A percentile compares a stretch with the other conserved stretches of the same genome.
Evolutionary conservation across 1,140 invertebrate species (phyloP).

Genomic region (Lasioglossum albipes): DNA sequence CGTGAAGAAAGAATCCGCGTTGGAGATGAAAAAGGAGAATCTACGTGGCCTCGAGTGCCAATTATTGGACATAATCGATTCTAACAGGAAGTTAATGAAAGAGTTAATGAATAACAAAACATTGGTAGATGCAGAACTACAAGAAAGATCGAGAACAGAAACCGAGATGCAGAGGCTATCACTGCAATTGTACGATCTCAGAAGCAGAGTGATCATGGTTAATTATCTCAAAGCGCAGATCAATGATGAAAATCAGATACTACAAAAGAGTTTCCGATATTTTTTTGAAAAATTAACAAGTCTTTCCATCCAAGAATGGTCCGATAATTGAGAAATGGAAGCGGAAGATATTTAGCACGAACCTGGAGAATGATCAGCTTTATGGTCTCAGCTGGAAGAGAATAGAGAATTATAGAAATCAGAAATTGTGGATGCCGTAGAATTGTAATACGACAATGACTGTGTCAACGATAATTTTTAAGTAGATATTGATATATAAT

Average conservation of each 20-base stretch:
- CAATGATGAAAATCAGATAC: slow-evolving; percentile 22
- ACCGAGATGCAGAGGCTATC: slow-evolving; percentile 32
- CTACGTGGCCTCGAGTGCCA: not conserved
- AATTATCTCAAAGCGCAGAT: slow-evolving; percentile 14
- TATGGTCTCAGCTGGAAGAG: not conserved
- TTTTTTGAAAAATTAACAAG: slow-evolving; percentile 31
- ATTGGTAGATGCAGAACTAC: slow-evolving; percentile 14
- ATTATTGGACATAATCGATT: slow-evolving; percentile 25
- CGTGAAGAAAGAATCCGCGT: not conserved
- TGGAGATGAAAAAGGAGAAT: not conserved
- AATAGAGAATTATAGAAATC: not conserved
- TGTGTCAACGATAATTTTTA: not conserved
- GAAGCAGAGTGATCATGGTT: slow-evolving; percentile 27
- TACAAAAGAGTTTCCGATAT: slow-evolving; percentile 13
- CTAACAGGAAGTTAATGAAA: slow-evolving; percentile 26
- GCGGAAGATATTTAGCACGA: not conserved
- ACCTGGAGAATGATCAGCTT: too few relatives aligned
- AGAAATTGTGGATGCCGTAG: not conserved
- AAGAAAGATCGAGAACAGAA: slow-evolving; percentile 29
- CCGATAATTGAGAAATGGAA: not conserved
- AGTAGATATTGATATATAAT: not conserved
- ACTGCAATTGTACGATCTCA: slow-evolving; percentile 27
- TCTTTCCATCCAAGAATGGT: not conserved
- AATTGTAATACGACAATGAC: not conserved
- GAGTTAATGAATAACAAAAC: slow-evolving; percentile 23